A percentile compares a stretch with the other conserved stretches of the same genome.
Evolutionary conservation across 2,888 invertebrate species (phyloP).

Genomic region (Lumbricus terrestris): DNA sequence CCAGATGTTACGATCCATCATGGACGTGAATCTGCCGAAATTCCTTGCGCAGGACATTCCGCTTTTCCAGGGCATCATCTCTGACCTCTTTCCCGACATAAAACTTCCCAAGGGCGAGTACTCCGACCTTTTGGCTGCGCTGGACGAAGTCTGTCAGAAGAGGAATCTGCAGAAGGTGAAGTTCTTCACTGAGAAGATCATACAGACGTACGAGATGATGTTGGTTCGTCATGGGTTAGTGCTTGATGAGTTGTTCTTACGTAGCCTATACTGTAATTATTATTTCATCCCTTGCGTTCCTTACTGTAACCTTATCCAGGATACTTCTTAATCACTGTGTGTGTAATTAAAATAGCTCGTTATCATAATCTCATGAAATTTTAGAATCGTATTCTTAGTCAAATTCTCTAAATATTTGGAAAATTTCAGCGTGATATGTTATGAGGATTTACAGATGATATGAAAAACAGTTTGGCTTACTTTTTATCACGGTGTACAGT

Average conservation of each 20-base stretch:
- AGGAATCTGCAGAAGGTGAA: constrained; percentile 75
- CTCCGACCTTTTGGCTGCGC: constrained; percentile 68
- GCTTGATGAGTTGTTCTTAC: too few species aligned
- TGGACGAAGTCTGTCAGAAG: constrained; percentile 66
- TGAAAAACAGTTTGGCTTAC: too few species aligned
- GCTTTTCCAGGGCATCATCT: constrained; percentile 84
- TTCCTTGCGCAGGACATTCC: constrained; percentile 86
- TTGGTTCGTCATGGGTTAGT: constrained; percentile 73
- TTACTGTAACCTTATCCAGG: too few species aligned
- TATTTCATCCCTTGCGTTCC: too few species aligned
- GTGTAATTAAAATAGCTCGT: neutral
- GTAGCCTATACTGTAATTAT: too few species aligned
- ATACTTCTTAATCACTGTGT: neutral
- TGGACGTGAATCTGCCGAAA: constrained; percentile 88
- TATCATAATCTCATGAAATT: too few species aligned
- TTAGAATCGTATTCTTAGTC: too few species aligned
- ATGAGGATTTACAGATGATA: too few species aligned
- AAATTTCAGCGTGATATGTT: too few species aligned
- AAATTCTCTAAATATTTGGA: too few species aligned
- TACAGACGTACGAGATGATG: constrained; percentile 84
- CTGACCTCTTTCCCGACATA: constrained; percentile 84
- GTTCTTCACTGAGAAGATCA: constrained; percentile 76
- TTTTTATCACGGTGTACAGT: too few species aligned
- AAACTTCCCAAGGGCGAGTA: constrained; percentile 71
- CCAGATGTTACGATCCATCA: constrained; percentile 77